A percentile compares a stretch with the other conserved stretches of the same genome.
Conservation (phyloP, 2,113 vertebrate genomes). For the Penelope pileata region DNA sequence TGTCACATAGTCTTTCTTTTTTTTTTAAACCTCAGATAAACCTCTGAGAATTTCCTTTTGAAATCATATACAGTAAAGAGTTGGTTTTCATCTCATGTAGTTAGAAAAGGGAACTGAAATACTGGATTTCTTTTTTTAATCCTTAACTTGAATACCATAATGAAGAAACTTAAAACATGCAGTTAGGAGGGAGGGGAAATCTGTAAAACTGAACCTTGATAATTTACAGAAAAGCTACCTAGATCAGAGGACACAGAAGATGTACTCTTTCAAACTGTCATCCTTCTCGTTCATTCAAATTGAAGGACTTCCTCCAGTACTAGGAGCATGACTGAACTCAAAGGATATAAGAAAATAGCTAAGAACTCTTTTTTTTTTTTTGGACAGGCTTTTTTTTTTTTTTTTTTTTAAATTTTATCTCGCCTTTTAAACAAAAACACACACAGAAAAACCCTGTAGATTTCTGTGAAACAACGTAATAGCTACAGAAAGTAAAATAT, state of each 20-base stretch:
- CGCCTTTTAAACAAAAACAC: not conserved
- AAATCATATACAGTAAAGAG: not conserved
- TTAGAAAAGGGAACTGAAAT: slow-evolving; percentile 32
- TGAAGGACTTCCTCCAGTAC: not conserved
- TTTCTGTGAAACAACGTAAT: not conserved
- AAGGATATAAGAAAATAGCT: not conserved
- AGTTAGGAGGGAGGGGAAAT: not conserved
- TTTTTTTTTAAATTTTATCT: not conserved
- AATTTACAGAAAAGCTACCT: not conserved
- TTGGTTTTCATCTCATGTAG: not conserved
- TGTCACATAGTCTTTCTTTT: not conserved
- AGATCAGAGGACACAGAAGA: not conserved
- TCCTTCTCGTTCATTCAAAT: not conserved
- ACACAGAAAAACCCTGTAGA: not conserved
- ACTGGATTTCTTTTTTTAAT: slow-evolving; percentile 31
- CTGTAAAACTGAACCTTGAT: not conserved
- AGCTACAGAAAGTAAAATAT: not conserved
- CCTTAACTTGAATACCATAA: not conserved
- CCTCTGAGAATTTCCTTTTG: slow-evolving; percentile 11
- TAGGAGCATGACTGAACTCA: not conserved
- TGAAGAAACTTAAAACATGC: not conserved
- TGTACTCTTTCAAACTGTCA: not conserved
- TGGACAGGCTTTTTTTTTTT: not conserved
- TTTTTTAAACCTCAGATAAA: not conserved
- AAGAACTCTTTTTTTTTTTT: not conserved